These are phyloP conservation scores for Oncorhynchus masou DNA, from an alignment of 2,113 vertebrate genomes.

Conservation along the genomic window DNA sequence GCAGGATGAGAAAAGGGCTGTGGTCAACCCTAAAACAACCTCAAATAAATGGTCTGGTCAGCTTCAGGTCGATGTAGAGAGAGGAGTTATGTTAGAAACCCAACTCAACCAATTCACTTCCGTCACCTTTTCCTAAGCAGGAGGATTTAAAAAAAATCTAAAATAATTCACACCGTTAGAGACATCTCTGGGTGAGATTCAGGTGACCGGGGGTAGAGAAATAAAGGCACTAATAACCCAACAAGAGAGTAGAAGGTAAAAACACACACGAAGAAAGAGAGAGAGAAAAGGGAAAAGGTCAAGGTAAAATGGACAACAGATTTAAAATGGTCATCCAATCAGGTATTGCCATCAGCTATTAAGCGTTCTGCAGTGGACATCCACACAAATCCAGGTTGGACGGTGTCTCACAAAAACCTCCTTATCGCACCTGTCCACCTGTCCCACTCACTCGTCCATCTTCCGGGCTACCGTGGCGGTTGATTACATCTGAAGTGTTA, in stretches of 20 bases:
- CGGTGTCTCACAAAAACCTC: constrained; percentile 69
- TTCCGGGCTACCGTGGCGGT: constrained; percentile 55
- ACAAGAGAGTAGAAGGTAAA: constrained; percentile 28
- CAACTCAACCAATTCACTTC: neutral
- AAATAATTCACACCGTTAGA: constrained; percentile 20
- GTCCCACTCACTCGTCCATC: constrained; percentile 71
- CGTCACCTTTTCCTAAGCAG: constrained; percentile 27
- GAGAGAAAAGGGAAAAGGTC: constrained; percentile 62
- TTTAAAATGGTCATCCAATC: constrained; percentile 76
- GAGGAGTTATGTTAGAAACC: too few species aligned
- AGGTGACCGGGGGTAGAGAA: constrained; percentile 35
- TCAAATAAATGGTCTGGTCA: neutral
- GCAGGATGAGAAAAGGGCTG: too few species aligned
- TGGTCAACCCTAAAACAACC: neutral
- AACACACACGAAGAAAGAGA: constrained; percentile 27
- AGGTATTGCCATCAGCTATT: constrained; percentile 75
- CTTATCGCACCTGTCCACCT: constrained; percentile 79
- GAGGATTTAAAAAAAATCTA: constrained; percentile 6
- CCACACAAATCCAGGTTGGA: constrained; percentile 68
- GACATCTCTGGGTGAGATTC: constrained; percentile 38
- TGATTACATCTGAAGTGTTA: constrained; percentile 77
- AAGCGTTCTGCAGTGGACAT: constrained; percentile 68
- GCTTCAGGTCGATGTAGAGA: neutral
- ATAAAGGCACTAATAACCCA: constrained; percentile 54
- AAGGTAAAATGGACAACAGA: constrained; percentile 67